These are phyloP conservation scores for Protodeltote pygarga DNA, from an alignment of 2,888 invertebrate species.

Conservation along the genomic window DNA sequence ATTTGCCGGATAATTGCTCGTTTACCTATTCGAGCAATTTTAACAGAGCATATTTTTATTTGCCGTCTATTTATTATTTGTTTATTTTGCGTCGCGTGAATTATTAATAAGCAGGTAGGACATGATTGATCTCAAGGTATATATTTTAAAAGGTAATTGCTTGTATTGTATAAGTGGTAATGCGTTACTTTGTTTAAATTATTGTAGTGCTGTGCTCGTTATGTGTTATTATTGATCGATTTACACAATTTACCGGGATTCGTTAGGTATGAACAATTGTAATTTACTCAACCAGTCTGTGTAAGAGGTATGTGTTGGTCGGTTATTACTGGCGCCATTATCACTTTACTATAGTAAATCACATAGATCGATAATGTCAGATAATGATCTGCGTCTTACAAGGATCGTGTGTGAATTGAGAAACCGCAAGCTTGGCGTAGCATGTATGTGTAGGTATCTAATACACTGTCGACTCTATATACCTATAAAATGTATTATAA, in stretches of 20 bases:
- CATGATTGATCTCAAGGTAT: constrained; percentile 48
- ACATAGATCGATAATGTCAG: constrained; percentile 73
- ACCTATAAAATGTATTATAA: too few species aligned
- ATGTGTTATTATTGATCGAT: constrained; percentile 58
- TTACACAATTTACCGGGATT: constrained; percentile 54
- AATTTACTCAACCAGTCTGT: constrained; percentile 59
- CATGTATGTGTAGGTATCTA: constrained; percentile 23
- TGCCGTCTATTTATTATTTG: constrained; percentile 49
- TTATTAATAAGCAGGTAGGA: constrained; percentile 47
- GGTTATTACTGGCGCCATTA: constrained; percentile 74
- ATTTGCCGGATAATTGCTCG: constrained; percentile 76
- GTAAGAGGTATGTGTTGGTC: constrained; percentile 52
- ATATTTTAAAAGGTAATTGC: constrained; percentile 50
- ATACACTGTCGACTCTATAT: constrained; percentile 21
- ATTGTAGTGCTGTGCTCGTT: constrained; percentile 44
- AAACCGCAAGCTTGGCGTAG: constrained; percentile 67
- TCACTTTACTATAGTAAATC: constrained; percentile 79
- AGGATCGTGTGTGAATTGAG: constrained; percentile 73
- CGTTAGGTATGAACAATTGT: constrained; percentile 61
- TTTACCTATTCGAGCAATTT: constrained; percentile 67
- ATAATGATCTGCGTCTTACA: constrained; percentile 72
- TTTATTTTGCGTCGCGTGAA: constrained; percentile 50
- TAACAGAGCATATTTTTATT: constrained; percentile 60
- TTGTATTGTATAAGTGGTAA: constrained; percentile 51
- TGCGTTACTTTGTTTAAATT: constrained; percentile 48